Evolutionary conservation across 2,797 vertebrate species (phyloP), one percentile per base, ranked within the genome.

Genomic region (Myotis pilosus): DNA sequence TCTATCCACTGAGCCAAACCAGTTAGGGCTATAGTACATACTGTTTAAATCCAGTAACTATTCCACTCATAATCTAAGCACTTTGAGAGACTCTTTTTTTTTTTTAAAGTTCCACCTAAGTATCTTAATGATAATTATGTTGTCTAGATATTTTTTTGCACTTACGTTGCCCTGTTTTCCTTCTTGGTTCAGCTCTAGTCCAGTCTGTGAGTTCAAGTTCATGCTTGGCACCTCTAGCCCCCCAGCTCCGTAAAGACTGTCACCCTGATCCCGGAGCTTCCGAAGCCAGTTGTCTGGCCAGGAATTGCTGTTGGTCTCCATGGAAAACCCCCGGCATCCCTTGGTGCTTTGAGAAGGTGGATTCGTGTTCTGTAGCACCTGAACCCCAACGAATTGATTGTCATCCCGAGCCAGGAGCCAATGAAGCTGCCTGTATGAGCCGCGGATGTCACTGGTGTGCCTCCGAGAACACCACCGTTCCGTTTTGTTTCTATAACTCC

Each of bases 311-410:
- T 83, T 89, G 88, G 47, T 57, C 36, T 68, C 80, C 44, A 6
- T 53, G 6, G 44, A 92, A 89, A 89, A 60, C 16, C 5, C 41
- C 55, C 51, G 68, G 41, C 13, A 47, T 69, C 23, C 71, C 57
- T 38, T 80, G 64, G 64, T 92, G 36, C 66, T 92, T 93, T 60
- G 62, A 87, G 74, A 92, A 93, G 64, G 36, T 51, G 3, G 55
- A 89, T 8, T 62, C n/a, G 0, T 80, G 68, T 30, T 64, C 74
- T 44, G 0, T 7, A 1, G 49, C 60, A 7, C 51, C 57, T 12
- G 57, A 74, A 30, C 49, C 55, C 0, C 15, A 87, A 20, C 1
- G 28, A n/a, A 47, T 41, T 19, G 84, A 87, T 30, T 93, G 53
- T 36, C 64, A 57, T 19, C 88, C 72, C 6, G 89, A 87, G 20